Base-by-base conservation (phyloP, 2,888 invertebrate genomes). In the Chirona hameri region DNA sequence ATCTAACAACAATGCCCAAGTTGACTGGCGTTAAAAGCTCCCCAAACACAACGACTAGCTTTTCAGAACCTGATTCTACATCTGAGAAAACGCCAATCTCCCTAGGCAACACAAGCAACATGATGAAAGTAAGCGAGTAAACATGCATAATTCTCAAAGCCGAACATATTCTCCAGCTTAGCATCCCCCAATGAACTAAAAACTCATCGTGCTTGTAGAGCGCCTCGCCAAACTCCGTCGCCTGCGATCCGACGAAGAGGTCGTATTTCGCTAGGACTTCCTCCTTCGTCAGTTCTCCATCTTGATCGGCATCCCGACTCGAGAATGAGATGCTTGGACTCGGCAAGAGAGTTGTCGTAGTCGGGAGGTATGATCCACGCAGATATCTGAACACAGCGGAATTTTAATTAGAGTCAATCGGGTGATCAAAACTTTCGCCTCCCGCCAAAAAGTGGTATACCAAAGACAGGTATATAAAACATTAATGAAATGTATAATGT, bases 181-280 rank as follows among this genome's bases (percentile, higher is more conserved):
- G 24, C 24, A 24, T 60, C 24, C 7, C 14, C 60, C 21, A 18
- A 60, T 21, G 24, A 39, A 24, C 27, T 65, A 76, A 24, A 24
- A 76, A 76, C 76, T 98, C 98, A 87, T 99, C 99, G 87, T 99
- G 99, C 86, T 96, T 92, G 0, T 93, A 92, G 27, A 99, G 90
- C 10, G 98, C 98, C 88, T 99, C 98, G 0, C 99, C 99, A 88
- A 98, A 99, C 90, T 99, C 99, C 0, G 99, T 99, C 0, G 98
- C 99, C 88, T 99, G 99, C 0, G 98, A 98, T 57, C 99, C 99
- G 9, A 99, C 99, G 89, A 99, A 99, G 18, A 98, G 90, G 89
- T 99, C 99, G 88, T 98, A 98, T 88, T 99, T 98, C 83, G 93
- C 93, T 39, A 99, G 88, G 57, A 99, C 93, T 89, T 99, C 99